Evolutionary conservation across 2,113 vertebrate species (phyloP), one percentile per base, ranked within the genome.

Genomic region (Meriones unguiculatus): DNA sequence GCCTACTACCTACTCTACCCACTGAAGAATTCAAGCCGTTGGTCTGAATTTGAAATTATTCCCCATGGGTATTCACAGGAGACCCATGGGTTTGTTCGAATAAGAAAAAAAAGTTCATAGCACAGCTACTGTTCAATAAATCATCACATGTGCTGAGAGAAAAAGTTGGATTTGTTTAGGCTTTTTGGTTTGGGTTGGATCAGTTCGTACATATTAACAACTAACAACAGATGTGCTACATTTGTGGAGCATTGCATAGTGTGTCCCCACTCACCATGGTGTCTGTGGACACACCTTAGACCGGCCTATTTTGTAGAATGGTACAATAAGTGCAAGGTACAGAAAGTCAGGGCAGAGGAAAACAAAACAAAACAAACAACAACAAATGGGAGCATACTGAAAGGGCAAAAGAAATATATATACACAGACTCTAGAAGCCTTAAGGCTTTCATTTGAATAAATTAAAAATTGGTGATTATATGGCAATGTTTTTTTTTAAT

Each of bases 61-160:
- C 32, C 75, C 24, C 65, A 92, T 28, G 89, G n/a, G 89, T 86
- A 13, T 76, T 85, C 76, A 88, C 3, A 93, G 85, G 94, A 85
- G 77, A 90, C 67, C n/a, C 81, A 46, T 1, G 32, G 13, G 77
- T 94, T 69, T 89, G 81, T 84, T 95, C 50, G 89, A 69, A 96
- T 69, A 18, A 87, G 86, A 87, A 82, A 87, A 97, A 95, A 75
- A 35, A 41, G 86, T 92, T 65, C 57, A 80, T 69, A 80, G 64
- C 59, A 95, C 95, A 95, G 94, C 77, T 59, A 50, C 89, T 93
- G 25, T 91, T 78, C 17, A 93, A 94, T 96, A 96, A 97, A 91
- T 98, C 85, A 92, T 91, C 75, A 35, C 73, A 59, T 91, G 64
- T 90, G 32, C 82, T 41, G 87, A 46, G 64, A 95, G 13, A 97